phyloP scores from a whole-genome alignment of 2,113 vertebrate genomes.

The Muntiacus reevesi region DNA sequence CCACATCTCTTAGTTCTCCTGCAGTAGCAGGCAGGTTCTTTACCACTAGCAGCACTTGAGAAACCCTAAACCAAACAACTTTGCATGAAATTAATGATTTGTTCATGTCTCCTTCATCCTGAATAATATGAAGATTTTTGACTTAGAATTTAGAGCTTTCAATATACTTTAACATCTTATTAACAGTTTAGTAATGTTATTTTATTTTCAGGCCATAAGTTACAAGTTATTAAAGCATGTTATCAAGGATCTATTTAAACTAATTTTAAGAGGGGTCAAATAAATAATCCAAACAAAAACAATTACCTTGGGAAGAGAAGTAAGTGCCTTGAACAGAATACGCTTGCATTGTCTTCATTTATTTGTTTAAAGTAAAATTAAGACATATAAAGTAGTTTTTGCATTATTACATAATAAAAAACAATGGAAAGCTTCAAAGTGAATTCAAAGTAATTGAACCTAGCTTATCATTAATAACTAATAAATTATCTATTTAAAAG shows the following conservation, averaged over 20 bases:
- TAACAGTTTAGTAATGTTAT: neutral
- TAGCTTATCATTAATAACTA: neutral
- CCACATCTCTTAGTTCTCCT: neutral
- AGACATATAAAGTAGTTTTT: neutral
- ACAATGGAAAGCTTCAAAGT: neutral
- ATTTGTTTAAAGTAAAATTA: neutral
- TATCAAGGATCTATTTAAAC: neutral
- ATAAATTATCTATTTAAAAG: neutral
- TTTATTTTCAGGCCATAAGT: neutral
- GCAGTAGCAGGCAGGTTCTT: neutral
- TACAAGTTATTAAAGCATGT: neutral
- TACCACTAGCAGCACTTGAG: neutral
- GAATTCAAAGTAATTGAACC: neutral
- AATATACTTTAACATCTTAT: neutral
- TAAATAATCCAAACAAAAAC: neutral
- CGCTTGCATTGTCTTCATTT: neutral
- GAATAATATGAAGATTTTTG: neutral
- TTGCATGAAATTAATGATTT: neutral
- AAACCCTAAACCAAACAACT: neutral
- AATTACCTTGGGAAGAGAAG: neutral
- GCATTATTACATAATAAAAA: neutral
- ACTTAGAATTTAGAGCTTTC: neutral
- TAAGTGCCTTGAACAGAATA: neutral
- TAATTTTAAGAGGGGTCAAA: neutral
- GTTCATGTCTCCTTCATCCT: neutral